Percentiles rank a stretch among this genome's conserved stretches.
Evolutionary conservation across 2,113 vertebrate genomes (phyloP).

Genomic region (Indicator indicator): DNA sequence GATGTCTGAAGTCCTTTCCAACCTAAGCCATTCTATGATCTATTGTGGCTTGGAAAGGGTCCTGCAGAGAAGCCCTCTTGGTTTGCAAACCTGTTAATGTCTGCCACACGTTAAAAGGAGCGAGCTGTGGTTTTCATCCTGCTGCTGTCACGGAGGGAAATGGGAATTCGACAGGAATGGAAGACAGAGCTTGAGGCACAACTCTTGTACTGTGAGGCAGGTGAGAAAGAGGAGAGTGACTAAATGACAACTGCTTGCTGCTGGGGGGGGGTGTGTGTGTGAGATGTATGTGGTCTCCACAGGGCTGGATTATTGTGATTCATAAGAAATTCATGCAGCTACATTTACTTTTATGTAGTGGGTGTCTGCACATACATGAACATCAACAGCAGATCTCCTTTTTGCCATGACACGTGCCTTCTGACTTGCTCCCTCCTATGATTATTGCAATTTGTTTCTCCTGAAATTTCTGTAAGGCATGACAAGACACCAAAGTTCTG

Average conservation of each 20-base stretch:
- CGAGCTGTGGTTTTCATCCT: fast-evolving
- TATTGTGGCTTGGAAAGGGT: background rate
- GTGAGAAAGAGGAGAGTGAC: background rate
- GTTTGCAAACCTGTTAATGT: background rate
- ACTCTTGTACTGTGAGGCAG: background rate
- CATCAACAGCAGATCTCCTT: background rate
- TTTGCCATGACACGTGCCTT: background rate
- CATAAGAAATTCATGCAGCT: background rate
- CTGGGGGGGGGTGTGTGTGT: background rate
- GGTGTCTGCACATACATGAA: background rate
- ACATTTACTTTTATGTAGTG: background rate
- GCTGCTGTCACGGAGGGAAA: background rate
- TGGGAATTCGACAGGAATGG: fast-evolving
- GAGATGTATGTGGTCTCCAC: fast-evolving
- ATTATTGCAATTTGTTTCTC: constrained; percentile 41
- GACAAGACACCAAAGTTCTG: constrained; percentile 58
- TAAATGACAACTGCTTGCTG: background rate
- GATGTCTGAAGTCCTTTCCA: background rate
- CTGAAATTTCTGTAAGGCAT: background rate
- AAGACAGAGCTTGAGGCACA: background rate
- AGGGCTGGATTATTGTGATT: background rate
- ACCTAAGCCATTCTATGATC: too few species aligned
- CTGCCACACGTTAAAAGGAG: background rate
- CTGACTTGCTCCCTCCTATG: background rate
- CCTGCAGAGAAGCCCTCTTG: background rate